These are phyloP conservation scores for Drosophila macrospina DNA, from an alignment of 2,888 invertebrate genomes.

Conservation along the genomic window DNA sequence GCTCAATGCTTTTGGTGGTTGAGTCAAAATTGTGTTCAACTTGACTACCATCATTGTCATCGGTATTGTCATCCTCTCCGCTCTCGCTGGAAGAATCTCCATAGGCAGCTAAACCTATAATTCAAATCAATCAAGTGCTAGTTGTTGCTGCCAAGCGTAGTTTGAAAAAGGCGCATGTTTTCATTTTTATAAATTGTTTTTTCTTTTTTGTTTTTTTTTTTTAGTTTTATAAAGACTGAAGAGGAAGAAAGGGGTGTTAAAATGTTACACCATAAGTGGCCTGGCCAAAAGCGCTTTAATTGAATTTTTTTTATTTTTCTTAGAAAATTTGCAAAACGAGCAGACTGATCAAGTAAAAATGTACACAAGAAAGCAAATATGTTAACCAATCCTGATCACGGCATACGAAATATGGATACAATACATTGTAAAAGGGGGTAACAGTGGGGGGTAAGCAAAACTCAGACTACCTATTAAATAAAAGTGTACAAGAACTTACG, in stretches of 20 bases:
- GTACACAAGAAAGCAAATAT: constrained; percentile 1
- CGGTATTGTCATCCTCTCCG: constrained; percentile 85
- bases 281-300: constrained; percentile 3
- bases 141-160: constrained; percentile 68
- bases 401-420: constrained; percentile 17
- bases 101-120: constrained; percentile 93
- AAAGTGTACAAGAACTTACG: constrained; percentile 63
- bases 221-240: constrained; percentile 30
- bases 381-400: constrained; percentile 35
- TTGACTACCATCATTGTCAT: constrained; percentile 77
- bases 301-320: background rate
- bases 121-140: constrained; percentile 82
- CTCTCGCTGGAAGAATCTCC: constrained; percentile 89
- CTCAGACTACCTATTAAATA: constrained; percentile 62
- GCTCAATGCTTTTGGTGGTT: constrained; percentile 42
- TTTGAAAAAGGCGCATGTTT: constrained; percentile 43
- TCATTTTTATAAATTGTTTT: constrained; percentile 12
- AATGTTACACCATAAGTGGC: constrained; percentile 9
- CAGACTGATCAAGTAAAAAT: constrained; percentile 24
- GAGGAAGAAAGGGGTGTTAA: constrained; percentile 7
- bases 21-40: constrained; percentile 85
- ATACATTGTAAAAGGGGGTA: constrained; percentile 12
- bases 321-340: background rate
- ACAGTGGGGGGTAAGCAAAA: constrained; percentile 40
- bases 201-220: constrained; percentile 9